Percentiles rank a stretch among this genome's conserved stretches.
These are phyloP conservation scores for Drosophila pegasa DNA, from an alignment of 2,888 invertebrate species.

Conservation along the genomic window DNA sequence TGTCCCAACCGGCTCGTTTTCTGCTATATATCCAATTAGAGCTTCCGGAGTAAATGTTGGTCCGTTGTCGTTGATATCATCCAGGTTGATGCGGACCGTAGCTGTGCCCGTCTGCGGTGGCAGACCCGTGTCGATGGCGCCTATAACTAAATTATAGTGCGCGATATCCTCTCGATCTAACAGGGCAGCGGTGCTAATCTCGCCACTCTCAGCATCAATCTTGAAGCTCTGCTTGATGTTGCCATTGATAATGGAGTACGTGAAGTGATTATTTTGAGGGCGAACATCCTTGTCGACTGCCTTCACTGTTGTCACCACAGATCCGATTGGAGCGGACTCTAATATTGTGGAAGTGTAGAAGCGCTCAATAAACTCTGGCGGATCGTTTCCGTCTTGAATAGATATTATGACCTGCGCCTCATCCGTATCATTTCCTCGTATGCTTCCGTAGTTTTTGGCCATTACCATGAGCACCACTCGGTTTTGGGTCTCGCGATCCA, in stretches of 20 bases:
- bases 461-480: conserved; percentile 95
- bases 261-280: conserved; percentile 95
- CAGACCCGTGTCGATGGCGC: conserved; percentile 94
- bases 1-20: conserved; percentile 94
- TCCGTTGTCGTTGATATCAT: conserved; percentile 97
- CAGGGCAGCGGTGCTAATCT: conserved; percentile 90
- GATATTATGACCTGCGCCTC: conserved; percentile 97
- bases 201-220: conserved; percentile 93
- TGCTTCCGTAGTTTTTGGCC: conserved; percentile 97
- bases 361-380: conserved; percentile 94
- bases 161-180: conserved; percentile 93
- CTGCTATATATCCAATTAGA: conserved; percentile 91
- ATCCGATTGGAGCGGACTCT: conserved; percentile 91
- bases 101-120: conserved; percentile 97
- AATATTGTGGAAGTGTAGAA: conserved; percentile 92
- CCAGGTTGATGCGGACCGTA: conserved; percentile 91
- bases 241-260: conserved; percentile 94
- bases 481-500: conserved; percentile 95
- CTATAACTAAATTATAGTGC: conserved; percentile 91
- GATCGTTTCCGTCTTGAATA: conserved; percentile 98
- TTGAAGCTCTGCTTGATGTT: conserved; percentile 94
- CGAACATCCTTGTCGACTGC: conserved; percentile 96
- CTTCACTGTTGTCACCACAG: conserved; percentile 90
- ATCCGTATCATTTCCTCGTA: conserved; percentile 97
- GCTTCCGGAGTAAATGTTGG: conserved; percentile 91